phyloP scores from a whole-genome alignment of 2,888 invertebrate genomes.

The Troglohyphantes excavatus region DNA sequence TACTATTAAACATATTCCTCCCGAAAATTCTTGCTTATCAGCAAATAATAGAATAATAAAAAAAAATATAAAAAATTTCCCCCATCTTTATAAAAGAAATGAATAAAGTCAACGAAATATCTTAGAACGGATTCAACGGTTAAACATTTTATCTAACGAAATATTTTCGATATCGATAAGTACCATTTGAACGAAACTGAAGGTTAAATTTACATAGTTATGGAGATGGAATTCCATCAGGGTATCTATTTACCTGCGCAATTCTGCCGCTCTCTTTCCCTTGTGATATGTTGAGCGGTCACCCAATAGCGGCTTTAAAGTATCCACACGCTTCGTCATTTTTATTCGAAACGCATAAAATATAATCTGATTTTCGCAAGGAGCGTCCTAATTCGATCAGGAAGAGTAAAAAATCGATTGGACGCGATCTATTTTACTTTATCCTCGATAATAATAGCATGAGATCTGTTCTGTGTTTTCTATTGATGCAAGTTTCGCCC shows the following conservation, averaged over 20 bases:
- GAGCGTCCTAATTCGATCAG: conserved; percentile 2
- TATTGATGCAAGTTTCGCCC: neutral
- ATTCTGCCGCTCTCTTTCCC: neutral
- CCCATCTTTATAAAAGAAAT: too few relatives aligned
- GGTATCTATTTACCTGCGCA: neutral
- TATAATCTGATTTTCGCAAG: conserved; percentile 1
- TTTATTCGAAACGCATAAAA: conserved; percentile 7
- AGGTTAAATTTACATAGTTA: neutral
- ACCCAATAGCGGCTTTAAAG: neutral
- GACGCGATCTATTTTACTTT: conserved; percentile 4
- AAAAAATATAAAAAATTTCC: too few relatives aligned
- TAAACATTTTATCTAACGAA: neutral
- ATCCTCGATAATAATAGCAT: neutral
- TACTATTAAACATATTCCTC: too few relatives aligned
- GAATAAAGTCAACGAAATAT: too few relatives aligned
- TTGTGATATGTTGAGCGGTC: neutral
- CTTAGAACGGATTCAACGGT: too few relatives aligned
- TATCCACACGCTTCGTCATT: neutral
- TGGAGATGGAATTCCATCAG: neutral
- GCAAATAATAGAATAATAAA: too few relatives aligned
- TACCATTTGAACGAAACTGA: neutral
- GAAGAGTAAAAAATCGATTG: conserved; percentile 1
- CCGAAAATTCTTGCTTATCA: too few relatives aligned
- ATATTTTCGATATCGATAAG: neutral
- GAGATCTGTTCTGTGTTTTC: neutral